phyloP scores from a whole-genome alignment of 2,888 invertebrate species.

The Tupiocoris notatus region DNA sequence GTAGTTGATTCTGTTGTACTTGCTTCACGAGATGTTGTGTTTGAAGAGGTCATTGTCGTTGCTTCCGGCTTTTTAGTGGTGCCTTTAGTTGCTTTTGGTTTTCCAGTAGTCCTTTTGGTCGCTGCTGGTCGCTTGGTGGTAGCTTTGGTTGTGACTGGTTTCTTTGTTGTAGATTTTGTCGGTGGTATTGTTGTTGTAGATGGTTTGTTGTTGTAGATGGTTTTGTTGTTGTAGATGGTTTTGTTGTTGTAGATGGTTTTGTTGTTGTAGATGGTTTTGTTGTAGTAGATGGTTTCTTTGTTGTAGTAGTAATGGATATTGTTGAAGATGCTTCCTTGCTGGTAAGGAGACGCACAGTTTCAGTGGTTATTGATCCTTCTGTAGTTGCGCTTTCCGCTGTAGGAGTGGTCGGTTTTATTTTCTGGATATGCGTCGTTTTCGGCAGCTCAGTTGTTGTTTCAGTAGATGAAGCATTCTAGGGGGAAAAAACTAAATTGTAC shows the following conservation, averaged over 20 bases:
- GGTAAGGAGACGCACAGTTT: slow-evolving; percentile 1
- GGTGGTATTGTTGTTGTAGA: slow-evolving; percentile 54
- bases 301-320: slow-evolving; percentile 51
- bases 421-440: slow-evolving; percentile 24
- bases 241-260: no score
- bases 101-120: slow-evolving; percentile 52
- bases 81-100: slow-evolving; percentile 20
- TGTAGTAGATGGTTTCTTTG: slow-evolving; percentile 52
- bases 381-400: slow-evolving; percentile 19
- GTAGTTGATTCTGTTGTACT: neutral
- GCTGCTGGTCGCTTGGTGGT: slow-evolving; percentile 53
- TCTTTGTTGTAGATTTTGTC: slow-evolving; percentile 14
- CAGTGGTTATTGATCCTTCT: neutral
- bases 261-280: no score
- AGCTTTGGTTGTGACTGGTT: slow-evolving; percentile 55
- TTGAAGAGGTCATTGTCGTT: slow-evolving; percentile 27
- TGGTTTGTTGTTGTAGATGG: no score
- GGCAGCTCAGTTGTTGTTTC: slow-evolving; percentile 33
- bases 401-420: slow-evolving; percentile 4
- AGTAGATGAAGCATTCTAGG: neutral
- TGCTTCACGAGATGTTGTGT: slow-evolving; percentile 33
- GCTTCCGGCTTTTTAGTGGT: slow-evolving; percentile 34
- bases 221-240: no score
- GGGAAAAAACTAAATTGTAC: no score
- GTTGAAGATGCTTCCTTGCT: slow-evolving; percentile 54